Evolutionary conservation across 1,140 invertebrate genomes (phyloP).

Genomic region (Drosophila sp.): DNA sequence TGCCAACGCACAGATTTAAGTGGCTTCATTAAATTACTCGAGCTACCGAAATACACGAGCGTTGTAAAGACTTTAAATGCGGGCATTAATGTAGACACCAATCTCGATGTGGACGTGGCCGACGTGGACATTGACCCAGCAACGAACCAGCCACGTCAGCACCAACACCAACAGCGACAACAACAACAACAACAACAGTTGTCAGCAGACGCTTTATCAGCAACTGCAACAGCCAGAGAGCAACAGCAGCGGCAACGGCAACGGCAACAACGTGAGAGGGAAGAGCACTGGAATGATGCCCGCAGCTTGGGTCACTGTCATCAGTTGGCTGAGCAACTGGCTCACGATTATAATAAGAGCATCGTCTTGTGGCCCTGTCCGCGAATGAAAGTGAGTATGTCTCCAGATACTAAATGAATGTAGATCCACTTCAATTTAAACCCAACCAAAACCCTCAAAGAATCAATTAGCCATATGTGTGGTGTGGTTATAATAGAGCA

Average conservation of each 20-base stretch:
- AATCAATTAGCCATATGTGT: no score
- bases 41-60: constrained; percentile 79
- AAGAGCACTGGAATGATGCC: constrained; percentile 42
- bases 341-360: constrained; percentile 77
- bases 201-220: constrained; percentile 47
- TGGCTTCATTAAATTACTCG: constrained; percentile 81
- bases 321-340: constrained; percentile 71
- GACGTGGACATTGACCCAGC: constrained; percentile 59
- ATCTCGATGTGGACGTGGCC: constrained; percentile 43
- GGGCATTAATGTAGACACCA: constrained; percentile 75
- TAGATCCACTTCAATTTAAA: constrained; percentile 8
- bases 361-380: constrained; percentile 81
- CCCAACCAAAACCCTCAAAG: no score
- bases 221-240: constrained; percentile 29
- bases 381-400: constrained; percentile 78
- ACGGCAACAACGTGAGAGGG: constrained; percentile 20
- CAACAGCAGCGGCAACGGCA: constrained; percentile 33
- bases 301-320: constrained; percentile 70
- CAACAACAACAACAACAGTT: constrained; percentile 55
- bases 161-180: constrained; percentile 30
- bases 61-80: constrained; percentile 81
- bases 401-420: background rate
- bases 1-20: constrained; percentile 75
- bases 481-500: no score
- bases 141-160: constrained; percentile 58